Evolutionary conservation across 2,888 invertebrate genomes (phyloP).

Genomic region (Oeneis ivallda): DNA sequence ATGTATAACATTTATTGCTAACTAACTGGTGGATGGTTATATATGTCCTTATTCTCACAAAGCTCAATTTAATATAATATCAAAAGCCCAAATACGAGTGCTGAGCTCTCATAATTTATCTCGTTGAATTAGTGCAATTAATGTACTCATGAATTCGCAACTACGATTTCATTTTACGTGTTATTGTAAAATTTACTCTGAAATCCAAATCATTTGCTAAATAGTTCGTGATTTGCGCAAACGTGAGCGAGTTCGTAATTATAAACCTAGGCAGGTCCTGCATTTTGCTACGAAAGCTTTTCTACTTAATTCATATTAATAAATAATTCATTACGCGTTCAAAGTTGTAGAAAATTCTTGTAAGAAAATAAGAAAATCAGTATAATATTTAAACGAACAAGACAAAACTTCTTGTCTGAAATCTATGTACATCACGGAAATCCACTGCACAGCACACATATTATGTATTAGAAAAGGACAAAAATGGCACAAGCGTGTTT

Average conservation of each 20-base stretch:
- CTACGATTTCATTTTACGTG: neutral
- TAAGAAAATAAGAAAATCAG: neutral
- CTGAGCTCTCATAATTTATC: neutral
- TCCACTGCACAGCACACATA: too few species aligned
- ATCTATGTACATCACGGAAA: too few species aligned
- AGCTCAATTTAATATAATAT: too few species aligned
- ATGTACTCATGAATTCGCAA: neutral
- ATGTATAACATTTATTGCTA: too few species aligned
- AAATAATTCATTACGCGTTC: slow-evolving; percentile 7
- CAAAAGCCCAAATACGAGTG: too few species aligned
- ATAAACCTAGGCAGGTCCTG: neutral
- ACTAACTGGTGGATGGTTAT: too few species aligned
- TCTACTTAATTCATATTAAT: slow-evolving; percentile 13
- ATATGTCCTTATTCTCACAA: too few species aligned
- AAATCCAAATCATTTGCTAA: neutral
- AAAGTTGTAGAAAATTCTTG: neutral
- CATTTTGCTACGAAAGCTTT: slow-evolving; percentile 9
- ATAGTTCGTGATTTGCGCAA: neutral
- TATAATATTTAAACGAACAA: neutral
- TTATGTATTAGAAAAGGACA: too few species aligned
- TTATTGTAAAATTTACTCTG: neutral
- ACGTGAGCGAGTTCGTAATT: neutral
- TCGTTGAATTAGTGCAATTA: neutral
- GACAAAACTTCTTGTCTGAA: too few species aligned
- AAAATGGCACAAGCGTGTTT: too few species aligned